Percentiles rank a stretch among this genome's conserved stretches.
Evolutionary conservation across 2,888 invertebrate species (phyloP).

Genomic region (Cartodere bifasciata): DNA sequence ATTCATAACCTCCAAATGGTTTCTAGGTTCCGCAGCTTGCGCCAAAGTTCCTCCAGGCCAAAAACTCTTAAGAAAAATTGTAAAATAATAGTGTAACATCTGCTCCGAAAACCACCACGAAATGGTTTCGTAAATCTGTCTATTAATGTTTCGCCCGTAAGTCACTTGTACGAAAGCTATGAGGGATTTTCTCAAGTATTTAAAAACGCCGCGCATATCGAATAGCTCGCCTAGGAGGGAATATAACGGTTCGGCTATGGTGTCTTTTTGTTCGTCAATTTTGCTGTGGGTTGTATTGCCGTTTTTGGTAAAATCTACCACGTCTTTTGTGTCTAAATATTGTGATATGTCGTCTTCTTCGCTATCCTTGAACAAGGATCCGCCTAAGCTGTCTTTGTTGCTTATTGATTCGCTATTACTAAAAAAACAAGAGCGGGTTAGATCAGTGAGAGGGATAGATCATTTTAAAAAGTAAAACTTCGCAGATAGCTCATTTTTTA

Average conservation of each 20-base stretch:
- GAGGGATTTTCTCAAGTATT: conserved; percentile 74
- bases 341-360: conserved; percentile 74
- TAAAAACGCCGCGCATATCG: conserved; percentile 79
- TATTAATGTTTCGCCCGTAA: conserved; percentile 84
- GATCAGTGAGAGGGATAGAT: too few species aligned
- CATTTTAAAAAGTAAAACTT: too few species aligned
- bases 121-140: conserved; percentile 79
- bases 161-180: conserved; percentile 81
- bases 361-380: conserved; percentile 43
- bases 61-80: conserved; percentile 71
- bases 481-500: too few species aligned
- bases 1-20: conserved; percentile 52
- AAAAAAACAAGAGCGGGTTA: conserved; percentile 14
- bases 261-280: conserved; percentile 57
- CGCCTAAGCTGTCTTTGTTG: conserved; percentile 16
- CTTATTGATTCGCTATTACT: conserved; percentile 26
- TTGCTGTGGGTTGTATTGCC: conserved; percentile 31
- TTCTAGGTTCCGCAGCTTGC: conserved; percentile 38
- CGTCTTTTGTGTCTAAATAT: conserved; percentile 50
- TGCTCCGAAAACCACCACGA: conserved; percentile 81
- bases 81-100: conserved; percentile 80
- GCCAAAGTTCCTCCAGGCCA: conserved; percentile 79
- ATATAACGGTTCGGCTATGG: conserved; percentile 85
- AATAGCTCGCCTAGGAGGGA: conserved; percentile 78
- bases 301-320: conserved; percentile 33